Evolutionary conservation across 2,113 vertebrate species (phyloP).

Genomic region (Hiodon alosoides): DNA sequence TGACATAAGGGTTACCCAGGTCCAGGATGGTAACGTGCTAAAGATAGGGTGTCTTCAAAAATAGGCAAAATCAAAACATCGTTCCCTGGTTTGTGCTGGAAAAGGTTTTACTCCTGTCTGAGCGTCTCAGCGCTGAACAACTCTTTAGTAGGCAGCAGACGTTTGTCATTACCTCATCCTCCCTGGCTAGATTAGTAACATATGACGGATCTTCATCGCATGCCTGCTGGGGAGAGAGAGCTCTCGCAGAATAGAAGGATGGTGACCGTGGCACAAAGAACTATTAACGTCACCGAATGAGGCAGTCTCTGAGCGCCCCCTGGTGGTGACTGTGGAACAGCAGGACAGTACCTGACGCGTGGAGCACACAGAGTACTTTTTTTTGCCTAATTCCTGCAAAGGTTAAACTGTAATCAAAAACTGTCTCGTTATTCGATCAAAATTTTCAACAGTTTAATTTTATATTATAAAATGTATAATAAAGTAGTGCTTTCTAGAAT

Average conservation of each 20-base stretch:
- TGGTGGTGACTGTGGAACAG: slow-evolving; percentile 36
- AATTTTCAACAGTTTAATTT: too few species aligned
- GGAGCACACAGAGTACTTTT: too few species aligned
- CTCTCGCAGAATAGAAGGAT: neutral
- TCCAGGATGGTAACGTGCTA: too few species aligned
- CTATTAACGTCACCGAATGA: neutral
- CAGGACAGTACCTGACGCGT: neutral
- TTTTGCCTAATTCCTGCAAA: too few species aligned
- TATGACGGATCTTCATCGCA: slow-evolving; percentile 41
- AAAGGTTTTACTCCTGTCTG: slow-evolving; percentile 19
- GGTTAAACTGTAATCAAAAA: too few species aligned
- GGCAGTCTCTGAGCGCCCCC: slow-evolving; percentile 45
- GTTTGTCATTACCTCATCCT: slow-evolving; percentile 46
- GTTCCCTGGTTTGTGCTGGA: slow-evolving; percentile 24
- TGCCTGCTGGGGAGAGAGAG: slow-evolving; percentile 18
- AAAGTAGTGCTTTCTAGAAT: too few species aligned
- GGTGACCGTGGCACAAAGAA: slow-evolving; percentile 1
- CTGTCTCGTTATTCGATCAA: too few species aligned
- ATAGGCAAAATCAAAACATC: slow-evolving; percentile 5
- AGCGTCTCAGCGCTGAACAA: slow-evolving; percentile 37
- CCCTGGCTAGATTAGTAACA: slow-evolving; percentile 47
- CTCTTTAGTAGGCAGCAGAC: slow-evolving; percentile 39
- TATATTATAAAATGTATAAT: too few species aligned
- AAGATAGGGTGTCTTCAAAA: too few species aligned
- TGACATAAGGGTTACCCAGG: too few species aligned